A percentile compares a stretch with the other conserved stretches of the same genome.
Conservation (phyloP, 2,113 vertebrate species). For the Neogobius melanostomus region DNA sequence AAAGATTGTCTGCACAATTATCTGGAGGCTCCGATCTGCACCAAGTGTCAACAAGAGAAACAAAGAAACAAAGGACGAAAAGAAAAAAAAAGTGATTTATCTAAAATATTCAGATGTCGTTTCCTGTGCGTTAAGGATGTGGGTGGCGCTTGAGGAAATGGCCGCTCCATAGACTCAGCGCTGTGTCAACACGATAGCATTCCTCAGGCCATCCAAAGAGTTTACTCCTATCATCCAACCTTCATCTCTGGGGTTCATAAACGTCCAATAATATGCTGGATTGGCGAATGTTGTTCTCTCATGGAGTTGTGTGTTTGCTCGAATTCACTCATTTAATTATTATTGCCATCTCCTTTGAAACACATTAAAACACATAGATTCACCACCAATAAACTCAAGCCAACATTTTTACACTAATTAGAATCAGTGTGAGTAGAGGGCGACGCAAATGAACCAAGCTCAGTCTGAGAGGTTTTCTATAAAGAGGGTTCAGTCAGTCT, state of each 20-base stretch:
- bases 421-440: too few species aligned
- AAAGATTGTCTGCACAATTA: constrained; percentile 6
- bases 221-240: constrained; percentile 51
- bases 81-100: constrained; percentile 51
- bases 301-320: too few species aligned
- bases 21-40: background rate
- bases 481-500: too few species aligned
- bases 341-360: too few species aligned
- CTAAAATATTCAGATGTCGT: constrained; percentile 62
- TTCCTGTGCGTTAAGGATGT: constrained; percentile 71
- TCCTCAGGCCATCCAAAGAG: constrained; percentile 44
- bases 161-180: constrained; percentile 43
- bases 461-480: too few species aligned
- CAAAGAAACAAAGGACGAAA: constrained; percentile 25
- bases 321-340: too few species aligned
- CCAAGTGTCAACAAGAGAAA: constrained; percentile 31
- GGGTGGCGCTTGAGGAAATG: constrained; percentile 57
- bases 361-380: too few species aligned
- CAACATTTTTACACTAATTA: too few species aligned
- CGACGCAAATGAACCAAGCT: too few species aligned
- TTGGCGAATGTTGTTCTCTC: too few species aligned
- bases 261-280: background rate
- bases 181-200: constrained; percentile 72
- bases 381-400: too few species aligned
- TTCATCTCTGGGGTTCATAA: constrained; percentile 39